phyloP scores from a whole-genome alignment of 64 coral and sea anemone genomes.

The Actinia tenebrosa region DNA sequence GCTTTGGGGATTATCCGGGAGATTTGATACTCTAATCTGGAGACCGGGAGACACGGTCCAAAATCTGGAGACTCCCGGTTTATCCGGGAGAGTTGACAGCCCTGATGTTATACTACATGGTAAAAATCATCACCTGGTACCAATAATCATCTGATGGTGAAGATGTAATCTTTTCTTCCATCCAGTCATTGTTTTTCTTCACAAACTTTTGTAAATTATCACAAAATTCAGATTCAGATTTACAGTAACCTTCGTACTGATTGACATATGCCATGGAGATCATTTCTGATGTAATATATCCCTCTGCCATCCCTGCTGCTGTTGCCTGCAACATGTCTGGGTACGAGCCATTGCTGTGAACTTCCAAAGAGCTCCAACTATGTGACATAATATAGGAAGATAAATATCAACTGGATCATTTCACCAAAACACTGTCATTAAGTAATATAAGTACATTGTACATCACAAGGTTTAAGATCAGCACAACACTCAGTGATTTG shows the following conservation, averaged over 20 bases:
- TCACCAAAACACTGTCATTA: no score
- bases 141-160: constrained; percentile 50
- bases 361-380: constrained; percentile 82
- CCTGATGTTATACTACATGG: background rate
- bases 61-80: no score
- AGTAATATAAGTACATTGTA: no score
- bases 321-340: constrained; percentile 61
- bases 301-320: constrained; percentile 81
- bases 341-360: constrained; percentile 64
- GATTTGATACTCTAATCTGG: no score
- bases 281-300: constrained; percentile 71
- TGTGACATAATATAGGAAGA: background rate
- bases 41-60: no score
- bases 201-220: constrained; percentile 47
- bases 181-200: constrained; percentile 52
- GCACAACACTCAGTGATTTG: no score
- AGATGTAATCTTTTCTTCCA: constrained; percentile 30
- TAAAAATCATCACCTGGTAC: constrained; percentile 63
- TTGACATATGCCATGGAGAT: constrained; percentile 71
- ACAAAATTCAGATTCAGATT: constrained; percentile 64
- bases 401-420: background rate
- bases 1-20: no score
- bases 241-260: constrained; percentile 52
- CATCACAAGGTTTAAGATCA: no score
- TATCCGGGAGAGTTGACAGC: no score